Percentiles rank a stretch among this genome's conserved stretches.
These are phyloP conservation scores for Hippopotamyrus pictus DNA, from an alignment of 2,797 vertebrate genomes.

Conservation along the genomic window DNA sequence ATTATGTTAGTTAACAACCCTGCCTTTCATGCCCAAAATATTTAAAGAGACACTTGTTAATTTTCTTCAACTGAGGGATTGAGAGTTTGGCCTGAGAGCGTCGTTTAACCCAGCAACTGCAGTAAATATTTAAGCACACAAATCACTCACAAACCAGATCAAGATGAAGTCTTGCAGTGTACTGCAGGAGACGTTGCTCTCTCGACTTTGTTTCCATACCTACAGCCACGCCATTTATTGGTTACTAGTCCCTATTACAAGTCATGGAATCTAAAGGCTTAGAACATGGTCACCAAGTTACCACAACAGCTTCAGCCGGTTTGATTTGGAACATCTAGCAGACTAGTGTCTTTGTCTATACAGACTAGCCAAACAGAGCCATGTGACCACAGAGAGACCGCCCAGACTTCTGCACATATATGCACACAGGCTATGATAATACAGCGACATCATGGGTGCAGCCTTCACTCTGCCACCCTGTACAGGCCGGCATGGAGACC, in stretches of 20 bases:
- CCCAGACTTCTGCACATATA: neutral
- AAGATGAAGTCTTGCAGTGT: constrained; percentile 14
- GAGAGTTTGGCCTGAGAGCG: constrained; percentile 12
- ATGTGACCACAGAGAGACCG: neutral
- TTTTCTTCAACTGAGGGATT: neutral
- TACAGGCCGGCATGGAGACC: neutral
- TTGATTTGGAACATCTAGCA: neutral
- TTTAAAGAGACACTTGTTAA: constrained; percentile 22
- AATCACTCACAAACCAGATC: constrained; percentile 25
- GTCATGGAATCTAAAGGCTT: neutral
- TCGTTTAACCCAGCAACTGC: constrained; percentile 22
- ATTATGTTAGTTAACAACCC: neutral
- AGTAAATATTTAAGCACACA: constrained; percentile 30
- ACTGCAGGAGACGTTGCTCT: neutral
- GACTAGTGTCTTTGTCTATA: neutral
- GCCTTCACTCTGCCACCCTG: neutral
- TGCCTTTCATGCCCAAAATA: neutral
- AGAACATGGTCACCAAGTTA: neutral
- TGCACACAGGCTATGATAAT: neutral
- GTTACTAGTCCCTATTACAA: neutral
- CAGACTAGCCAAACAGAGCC: neutral
- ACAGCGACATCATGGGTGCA: neutral
- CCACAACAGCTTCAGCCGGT: neutral
- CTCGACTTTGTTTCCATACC: neutral
- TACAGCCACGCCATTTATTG: neutral